These are phyloP conservation scores for Dysmachus trigonus DNA, from an alignment of 2,888 invertebrate genomes.

Conservation along the genomic window DNA sequence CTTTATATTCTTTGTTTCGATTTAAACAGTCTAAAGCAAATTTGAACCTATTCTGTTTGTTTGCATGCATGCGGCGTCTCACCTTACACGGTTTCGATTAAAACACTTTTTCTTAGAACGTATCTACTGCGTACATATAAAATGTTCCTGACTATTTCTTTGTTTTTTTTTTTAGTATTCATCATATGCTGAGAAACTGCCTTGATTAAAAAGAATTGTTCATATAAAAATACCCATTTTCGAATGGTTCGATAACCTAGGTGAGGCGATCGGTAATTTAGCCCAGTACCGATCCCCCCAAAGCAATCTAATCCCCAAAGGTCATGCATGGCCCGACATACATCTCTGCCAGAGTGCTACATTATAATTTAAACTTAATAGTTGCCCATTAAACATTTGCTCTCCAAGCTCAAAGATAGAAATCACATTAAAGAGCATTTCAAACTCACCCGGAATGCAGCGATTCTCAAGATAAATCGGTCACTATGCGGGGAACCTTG, in stretches of 20 bases:
- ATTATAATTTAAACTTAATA: conserved; percentile 24
- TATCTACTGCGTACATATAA: no score
- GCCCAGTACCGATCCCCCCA: neutral
- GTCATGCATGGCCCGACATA: conserved; percentile 17
- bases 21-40: no score
- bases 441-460: conserved; percentile 15
- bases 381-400: conserved; percentile 17
- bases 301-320: neutral
- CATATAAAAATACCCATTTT: neutral
- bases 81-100: no score
- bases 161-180: neutral
- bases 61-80: no score
- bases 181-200: neutral
- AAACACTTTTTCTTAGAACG: no score
- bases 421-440: conserved; percentile 31
- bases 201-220: neutral
- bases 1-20: no score
- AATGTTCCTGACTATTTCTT: no score
- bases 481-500: conserved; percentile 21
- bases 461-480: conserved; percentile 15
- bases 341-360: conserved; percentile 9
- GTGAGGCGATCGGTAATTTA: neutral
- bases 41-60: no score
- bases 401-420: conserved; percentile 21
- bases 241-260: neutral